Base-by-base conservation (phyloP, 2,113 vertebrate genomes). In the Heterotis niloticus region DNA sequence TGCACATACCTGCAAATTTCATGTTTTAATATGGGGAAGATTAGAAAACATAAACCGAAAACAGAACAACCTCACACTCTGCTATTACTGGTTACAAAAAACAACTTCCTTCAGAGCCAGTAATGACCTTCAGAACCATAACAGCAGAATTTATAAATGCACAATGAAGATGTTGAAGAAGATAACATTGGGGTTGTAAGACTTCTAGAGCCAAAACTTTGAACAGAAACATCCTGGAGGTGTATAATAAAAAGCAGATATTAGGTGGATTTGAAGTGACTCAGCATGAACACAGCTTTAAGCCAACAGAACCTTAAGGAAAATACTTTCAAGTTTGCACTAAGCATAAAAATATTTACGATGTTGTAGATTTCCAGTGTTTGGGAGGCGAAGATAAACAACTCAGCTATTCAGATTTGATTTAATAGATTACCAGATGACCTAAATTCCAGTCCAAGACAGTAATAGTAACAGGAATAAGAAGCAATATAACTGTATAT, bases 331-430 rank as follows among this genome's bases (percentile, higher is more conserved):
- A 56, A 23, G 23, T 23, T 67, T 14, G 20, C 75, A 64, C n/a
- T 54, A 57, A 67, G 59, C 24, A 65, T 76, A 52, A 51, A 74
- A 57, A 74, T 74, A 74, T 74, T 56, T 74, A 59, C 23, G 54
- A 23, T 20, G 54, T 57, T 78, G 44, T 34, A 29, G 24, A 52
- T 67, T 57, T 60, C 34, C 26, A 57, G 54, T 44, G 16, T 4
- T 56, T 24, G 14, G 10, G 56, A 78, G 28, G 29, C 26, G 23
- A 78, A 70, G 69, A 28, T 60, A n/a, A 44, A 51, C 34, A 5
- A 20, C 28, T 16, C 51, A 5, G 18, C n/a, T 54, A 59, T 54
- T 57, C 52, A 3, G 57, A 16, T 68, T 34, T 57, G 51, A 67
- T 68, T 77, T 68, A 67, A 24, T 68, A n/a, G 23, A 18, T 9